Evolutionary conservation across 2,797 vertebrate species (phyloP).

Genomic region (Cyprinella venusta): DNA sequence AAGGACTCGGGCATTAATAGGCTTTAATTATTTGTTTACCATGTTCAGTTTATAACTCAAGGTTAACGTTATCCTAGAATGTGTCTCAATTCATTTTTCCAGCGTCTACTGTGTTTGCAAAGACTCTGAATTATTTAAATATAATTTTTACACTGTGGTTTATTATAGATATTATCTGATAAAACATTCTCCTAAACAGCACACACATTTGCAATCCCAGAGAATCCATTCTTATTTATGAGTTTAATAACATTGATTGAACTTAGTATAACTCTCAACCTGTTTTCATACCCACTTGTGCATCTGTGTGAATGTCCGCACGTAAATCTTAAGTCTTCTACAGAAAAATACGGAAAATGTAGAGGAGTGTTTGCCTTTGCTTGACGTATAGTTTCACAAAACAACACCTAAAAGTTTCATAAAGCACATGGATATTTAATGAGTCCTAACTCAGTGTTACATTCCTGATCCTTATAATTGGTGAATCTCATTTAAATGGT

Average conservation of each 20-base stretch:
- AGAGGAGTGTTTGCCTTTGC: background rate
- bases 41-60: no score
- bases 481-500: background rate
- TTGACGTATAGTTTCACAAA: background rate
- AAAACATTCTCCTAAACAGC: background rate
- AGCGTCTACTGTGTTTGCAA: background rate
- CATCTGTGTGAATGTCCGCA: background rate
- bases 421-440: slow-evolving; percentile 16
- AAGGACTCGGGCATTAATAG: background rate
- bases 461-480: background rate
- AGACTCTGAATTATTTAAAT: background rate
- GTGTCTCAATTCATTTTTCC: background rate
- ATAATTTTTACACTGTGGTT: background rate
- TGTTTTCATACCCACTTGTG: background rate
- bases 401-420: background rate
- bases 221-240: background rate
- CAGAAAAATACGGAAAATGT: background rate
- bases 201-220: background rate
- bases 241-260: background rate
- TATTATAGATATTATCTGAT: background rate
- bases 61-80: background rate
- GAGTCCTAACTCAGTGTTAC: background rate
- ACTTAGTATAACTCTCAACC: background rate
- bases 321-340: background rate
- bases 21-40: background rate